phyloP scores from a whole-genome alignment of 2,888 invertebrate species.

The Hypselothyrea guttata region DNA sequence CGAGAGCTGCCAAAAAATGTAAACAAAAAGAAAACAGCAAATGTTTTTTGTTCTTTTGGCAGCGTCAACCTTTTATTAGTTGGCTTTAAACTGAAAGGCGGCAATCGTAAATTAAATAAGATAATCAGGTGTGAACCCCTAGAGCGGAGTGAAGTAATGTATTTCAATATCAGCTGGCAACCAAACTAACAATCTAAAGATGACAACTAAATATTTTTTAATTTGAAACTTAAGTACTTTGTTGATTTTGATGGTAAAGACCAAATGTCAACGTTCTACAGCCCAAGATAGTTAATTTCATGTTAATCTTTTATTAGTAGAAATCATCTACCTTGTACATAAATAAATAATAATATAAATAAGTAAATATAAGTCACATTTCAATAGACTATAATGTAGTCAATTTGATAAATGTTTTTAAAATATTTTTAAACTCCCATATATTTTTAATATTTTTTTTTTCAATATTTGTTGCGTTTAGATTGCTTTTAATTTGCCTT shows the following conservation, averaged over 20 bases:
- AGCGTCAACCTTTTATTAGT: background rate
- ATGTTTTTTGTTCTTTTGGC: background rate
- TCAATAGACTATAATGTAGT: too few relatives aligned
- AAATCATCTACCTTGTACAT: too few relatives aligned
- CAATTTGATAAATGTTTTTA: too few relatives aligned
- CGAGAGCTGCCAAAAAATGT: background rate
- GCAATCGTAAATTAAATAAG: conserved; percentile 9
- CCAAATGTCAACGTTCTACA: too few relatives aligned
- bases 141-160: background rate
- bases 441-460: too few relatives aligned
- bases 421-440: too few relatives aligned
- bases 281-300: too few relatives aligned
- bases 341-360: too few relatives aligned
- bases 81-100: background rate
- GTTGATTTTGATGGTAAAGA: too few relatives aligned
- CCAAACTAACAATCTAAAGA: conserved; percentile 5
- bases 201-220: background rate
- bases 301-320: too few relatives aligned
- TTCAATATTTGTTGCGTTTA: background rate
- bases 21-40: conserved; percentile 8
- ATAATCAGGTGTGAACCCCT: conserved; percentile 5
- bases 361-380: too few relatives aligned
- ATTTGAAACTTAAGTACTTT: too few relatives aligned
- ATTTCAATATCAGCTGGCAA: conserved; percentile 6
- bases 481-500: background rate